Conservation (phyloP, 1,140 invertebrate species). For the Ylistrum balloti region DNA sequence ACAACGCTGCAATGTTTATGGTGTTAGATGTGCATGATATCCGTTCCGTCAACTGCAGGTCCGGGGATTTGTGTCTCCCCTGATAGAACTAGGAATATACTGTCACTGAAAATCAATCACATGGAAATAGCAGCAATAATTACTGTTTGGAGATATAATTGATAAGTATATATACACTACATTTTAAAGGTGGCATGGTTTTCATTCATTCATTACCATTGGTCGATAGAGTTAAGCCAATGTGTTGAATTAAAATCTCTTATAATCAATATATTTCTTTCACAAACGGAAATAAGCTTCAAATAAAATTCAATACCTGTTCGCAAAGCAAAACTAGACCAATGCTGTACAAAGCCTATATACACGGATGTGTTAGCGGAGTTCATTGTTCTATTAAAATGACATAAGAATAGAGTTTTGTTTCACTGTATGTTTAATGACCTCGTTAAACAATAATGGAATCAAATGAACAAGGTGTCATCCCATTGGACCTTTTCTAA, state of each 20-base stretch:
- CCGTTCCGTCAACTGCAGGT: neutral
- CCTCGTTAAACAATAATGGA: too few relatives aligned
- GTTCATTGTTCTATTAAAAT: neutral
- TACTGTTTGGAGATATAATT: neutral
- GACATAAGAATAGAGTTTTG: too few relatives aligned
- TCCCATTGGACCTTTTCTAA: too few relatives aligned
- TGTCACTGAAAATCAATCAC: neutral
- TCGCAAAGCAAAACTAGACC: neutral
- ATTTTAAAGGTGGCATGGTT: neutral
- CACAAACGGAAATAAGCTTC: neutral
- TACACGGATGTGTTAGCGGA: neutral
- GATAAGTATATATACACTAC: neutral
- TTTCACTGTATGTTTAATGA: too few relatives aligned
- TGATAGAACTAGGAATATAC: neutral
- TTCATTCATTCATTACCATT: neutral
- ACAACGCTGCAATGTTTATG: neutral
- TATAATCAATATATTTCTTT: neutral
- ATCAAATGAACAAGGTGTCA: too few relatives aligned
- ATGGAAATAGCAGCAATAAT: neutral
- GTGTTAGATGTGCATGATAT: neutral
- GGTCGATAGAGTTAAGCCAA: neutral
- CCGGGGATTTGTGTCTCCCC: neutral
- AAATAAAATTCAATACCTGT: neutral
- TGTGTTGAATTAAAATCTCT: neutral
- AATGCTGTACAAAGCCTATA: neutral